Evolutionary conservation across 2,797 vertebrate species (phyloP), one percentile per base, ranked within the genome.

Genomic region (Fistularia commersonii): DNA sequence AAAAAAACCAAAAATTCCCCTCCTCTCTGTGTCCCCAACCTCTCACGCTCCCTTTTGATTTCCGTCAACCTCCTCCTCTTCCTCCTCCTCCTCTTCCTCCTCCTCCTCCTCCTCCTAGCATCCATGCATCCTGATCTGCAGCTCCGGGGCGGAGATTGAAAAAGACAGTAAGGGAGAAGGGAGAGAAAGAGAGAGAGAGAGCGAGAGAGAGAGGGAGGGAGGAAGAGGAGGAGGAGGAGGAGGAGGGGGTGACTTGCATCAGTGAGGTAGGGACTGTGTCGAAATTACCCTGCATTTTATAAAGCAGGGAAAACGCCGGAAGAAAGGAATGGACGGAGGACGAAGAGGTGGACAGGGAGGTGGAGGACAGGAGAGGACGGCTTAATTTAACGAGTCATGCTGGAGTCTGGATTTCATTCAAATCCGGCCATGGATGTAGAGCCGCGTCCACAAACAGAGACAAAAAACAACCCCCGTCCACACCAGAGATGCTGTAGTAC

Each of bases 221-320:
- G 59, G 34, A 41, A 50, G 58, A 58, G 66, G 45, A 58, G 65
- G 66, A 64, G 44, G 64, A 54, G 57, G 69, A 53, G 50, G 64
- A 55, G 57, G 77, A 77, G 81, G 72, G 72, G 83, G 80, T 77
- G 81, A 79, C 72, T 87, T 79, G 78, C 83, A 85, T 82, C 82
- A 81, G 68, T 64, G 71, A 52, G 44, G 62, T 80, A 91, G 90
- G 89, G 89, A 85, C 76, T 65, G 84, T 87, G 77, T 87, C 51
- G 83, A 89, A 91, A 89, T 88, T 87, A 84, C 84, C 41, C 32
- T 49, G 56, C 69, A 64, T 62, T 47, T 69, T 70, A 45, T 71
- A 80, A 87, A 69, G 64, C 57, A 79, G 48, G 15, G 63, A 76
- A 57, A 55, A 8, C n/a, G 7, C 31, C 8, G 54, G 1, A 3